A percentile compares a stretch with the other conserved stretches of the same genome.
phyloP scores from a whole-genome alignment of 2,888 invertebrate species.

The Augochlorella aurata region DNA sequence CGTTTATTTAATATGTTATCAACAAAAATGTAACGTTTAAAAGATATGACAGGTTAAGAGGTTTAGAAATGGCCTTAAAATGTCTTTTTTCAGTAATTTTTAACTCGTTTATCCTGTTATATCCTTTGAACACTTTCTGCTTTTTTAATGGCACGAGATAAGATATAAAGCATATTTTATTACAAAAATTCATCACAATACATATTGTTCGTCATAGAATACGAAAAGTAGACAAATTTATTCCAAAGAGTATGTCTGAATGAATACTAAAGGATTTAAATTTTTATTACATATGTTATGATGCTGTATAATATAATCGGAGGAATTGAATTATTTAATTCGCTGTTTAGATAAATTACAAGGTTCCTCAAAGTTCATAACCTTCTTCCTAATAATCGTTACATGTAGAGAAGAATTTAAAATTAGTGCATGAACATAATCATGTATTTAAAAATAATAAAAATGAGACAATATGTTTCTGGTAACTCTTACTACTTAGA shows the following conservation, averaged over 20 bases:
- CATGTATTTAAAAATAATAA: conserved; percentile 42
- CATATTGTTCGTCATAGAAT: conserved; percentile 38
- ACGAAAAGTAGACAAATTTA: conserved; percentile 28
- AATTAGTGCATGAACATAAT: conserved; percentile 20
- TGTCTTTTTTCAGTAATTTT: neutral
- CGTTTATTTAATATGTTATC: neutral
- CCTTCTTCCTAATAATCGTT: neutral
- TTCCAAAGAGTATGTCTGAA: conserved; percentile 11
- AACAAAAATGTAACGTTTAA: neutral
- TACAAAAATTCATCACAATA: conserved; percentile 52
- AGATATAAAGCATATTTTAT: conserved; percentile 53
- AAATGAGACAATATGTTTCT: conserved; percentile 26
- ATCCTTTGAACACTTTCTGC: neutral
- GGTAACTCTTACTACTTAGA: conserved; percentile 42
- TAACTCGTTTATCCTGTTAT: neutral
- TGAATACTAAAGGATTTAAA: neutral
- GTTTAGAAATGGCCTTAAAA: neutral
- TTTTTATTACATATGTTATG: neutral
- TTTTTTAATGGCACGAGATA: neutral
- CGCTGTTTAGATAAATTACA: conserved; percentile 21
- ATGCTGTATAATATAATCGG: neutral
- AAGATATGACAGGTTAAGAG: neutral
- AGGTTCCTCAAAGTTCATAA: neutral
- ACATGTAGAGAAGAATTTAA: conserved; percentile 14
- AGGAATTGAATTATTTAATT: conserved; percentile 13